Evolutionary conservation across 1,140 invertebrate species (phyloP).

Genomic region (Ephestia elutella): DNA sequence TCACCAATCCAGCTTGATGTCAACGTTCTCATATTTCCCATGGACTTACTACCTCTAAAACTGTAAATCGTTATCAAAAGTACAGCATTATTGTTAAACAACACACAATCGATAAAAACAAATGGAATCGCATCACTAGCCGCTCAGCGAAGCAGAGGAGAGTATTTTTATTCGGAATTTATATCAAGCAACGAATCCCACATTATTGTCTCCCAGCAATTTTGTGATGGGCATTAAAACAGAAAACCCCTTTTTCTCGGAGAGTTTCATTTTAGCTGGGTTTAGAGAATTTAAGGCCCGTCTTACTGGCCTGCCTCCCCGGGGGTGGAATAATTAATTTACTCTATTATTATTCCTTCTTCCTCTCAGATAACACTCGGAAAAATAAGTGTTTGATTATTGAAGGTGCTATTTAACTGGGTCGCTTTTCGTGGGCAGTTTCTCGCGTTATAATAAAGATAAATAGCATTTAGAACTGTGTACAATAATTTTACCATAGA

Average conservation of each 20-base stretch:
- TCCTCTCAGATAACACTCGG: constrained; percentile 50
- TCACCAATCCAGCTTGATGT: constrained; percentile 75
- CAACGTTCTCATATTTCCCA: constrained; percentile 24
- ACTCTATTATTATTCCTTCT: constrained; percentile 61
- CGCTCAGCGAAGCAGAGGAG: constrained; percentile 20
- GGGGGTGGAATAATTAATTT: constrained; percentile 68
- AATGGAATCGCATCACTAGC: constrained; percentile 21
- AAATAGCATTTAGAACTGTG: neutral
- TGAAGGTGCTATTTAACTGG: neutral
- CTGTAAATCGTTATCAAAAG: too few species aligned
- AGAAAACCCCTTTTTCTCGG: constrained; percentile 69
- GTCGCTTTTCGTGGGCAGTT: neutral
- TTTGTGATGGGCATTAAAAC: constrained; percentile 72
- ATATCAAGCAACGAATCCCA: constrained; percentile 68
- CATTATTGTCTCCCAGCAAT: constrained; percentile 71
- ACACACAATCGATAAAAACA: neutral
- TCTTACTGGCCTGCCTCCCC: constrained; percentile 41
- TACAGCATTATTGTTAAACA: too few species aligned
- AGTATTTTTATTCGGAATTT: constrained; percentile 71
- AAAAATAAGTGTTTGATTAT: constrained; percentile 33
- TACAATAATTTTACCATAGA: neutral
- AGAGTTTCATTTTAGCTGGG: constrained; percentile 72
- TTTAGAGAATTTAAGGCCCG: constrained; percentile 67
- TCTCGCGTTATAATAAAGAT: constrained; percentile 19
- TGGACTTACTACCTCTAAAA: neutral